Conservation (phyloP, 2,888 invertebrate species). For the Lapara coniferarum region DNA sequence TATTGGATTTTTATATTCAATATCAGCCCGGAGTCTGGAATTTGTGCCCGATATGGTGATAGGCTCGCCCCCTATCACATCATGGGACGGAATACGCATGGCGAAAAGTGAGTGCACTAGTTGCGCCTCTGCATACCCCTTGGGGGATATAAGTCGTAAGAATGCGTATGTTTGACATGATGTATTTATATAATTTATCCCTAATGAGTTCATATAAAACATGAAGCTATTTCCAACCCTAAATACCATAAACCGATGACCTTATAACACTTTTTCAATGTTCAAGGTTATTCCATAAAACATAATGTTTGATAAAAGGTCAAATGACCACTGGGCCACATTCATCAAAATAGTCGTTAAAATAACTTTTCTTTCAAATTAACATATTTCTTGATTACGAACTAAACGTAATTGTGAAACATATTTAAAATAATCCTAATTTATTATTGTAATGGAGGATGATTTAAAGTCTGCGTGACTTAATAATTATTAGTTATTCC, state of each 20-base stretch:
- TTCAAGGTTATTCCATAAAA: constrained; percentile 13
- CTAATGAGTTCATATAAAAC: neutral
- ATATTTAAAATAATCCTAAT: neutral
- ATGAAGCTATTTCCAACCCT: neutral
- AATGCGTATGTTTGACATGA: too few relatives aligned
- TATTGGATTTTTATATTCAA: too few relatives aligned
- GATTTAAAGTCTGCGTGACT: neutral
- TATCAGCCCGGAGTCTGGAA: too few relatives aligned
- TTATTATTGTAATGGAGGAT: neutral
- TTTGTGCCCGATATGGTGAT: too few relatives aligned
- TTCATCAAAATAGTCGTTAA: neutral
- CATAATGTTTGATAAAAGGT: constrained; percentile 14
- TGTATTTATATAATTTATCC: neutral
- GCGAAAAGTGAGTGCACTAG: too few relatives aligned
- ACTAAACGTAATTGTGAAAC: neutral
- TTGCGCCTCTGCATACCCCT: too few relatives aligned
- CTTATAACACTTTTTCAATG: constrained; percentile 1
- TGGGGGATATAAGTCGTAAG: too few relatives aligned
- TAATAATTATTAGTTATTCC: too few relatives aligned
- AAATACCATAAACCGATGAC: neutral
- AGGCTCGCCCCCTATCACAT: too few relatives aligned
- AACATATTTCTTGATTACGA: constrained; percentile 14
- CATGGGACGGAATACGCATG: too few relatives aligned
- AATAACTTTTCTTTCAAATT: constrained; percentile 5
- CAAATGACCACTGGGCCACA: constrained; percentile 9